Percentiles rank a stretch among this genome's conserved stretches.
These are phyloP conservation scores for Hydroisotoma schaefferi DNA, from an alignment of 2,888 invertebrate species.

Conservation along the genomic window DNA sequence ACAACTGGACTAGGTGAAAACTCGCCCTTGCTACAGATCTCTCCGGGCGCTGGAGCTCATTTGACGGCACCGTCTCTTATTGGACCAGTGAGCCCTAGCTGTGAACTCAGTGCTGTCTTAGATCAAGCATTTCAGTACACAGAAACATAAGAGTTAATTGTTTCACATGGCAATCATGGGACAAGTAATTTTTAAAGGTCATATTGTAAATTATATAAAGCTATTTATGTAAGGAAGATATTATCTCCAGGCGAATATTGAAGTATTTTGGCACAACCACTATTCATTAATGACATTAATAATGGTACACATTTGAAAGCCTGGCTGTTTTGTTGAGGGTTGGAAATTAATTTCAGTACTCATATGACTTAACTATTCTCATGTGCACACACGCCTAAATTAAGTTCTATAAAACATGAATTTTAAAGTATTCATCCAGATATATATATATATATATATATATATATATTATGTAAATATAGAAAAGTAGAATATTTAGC, in stretches of 20 bases:
- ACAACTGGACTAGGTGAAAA: constrained; percentile 42
- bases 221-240: constrained; percentile 1
- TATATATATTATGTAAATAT: not conserved
- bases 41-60: constrained; percentile 45
- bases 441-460: constrained; percentile 7
- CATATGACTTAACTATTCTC: constrained; percentile 4
- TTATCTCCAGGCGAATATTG: constrained; percentile 17
- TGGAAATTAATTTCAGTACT: constrained; percentile 6
- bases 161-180: constrained; percentile 13
- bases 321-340: not conserved
- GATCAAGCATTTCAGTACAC: constrained; percentile 49
- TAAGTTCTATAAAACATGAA: not conserved
- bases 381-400: constrained; percentile 1
- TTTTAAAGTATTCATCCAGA: constrained; percentile 3
- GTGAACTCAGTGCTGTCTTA: constrained; percentile 47
- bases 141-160: constrained; percentile 40
- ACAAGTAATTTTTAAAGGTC: constrained; percentile 7
- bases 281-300: no score
- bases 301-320: no score
- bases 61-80: constrained; percentile 40
- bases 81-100: constrained; percentile 47
- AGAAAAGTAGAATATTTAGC: not conserved
- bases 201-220: constrained; percentile 5
- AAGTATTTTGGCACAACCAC: constrained; percentile 49
- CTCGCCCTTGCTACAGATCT: constrained; percentile 47